Conservation (phyloP, 1,140 invertebrate genomes). For the Saccostrea glomerata region DNA sequence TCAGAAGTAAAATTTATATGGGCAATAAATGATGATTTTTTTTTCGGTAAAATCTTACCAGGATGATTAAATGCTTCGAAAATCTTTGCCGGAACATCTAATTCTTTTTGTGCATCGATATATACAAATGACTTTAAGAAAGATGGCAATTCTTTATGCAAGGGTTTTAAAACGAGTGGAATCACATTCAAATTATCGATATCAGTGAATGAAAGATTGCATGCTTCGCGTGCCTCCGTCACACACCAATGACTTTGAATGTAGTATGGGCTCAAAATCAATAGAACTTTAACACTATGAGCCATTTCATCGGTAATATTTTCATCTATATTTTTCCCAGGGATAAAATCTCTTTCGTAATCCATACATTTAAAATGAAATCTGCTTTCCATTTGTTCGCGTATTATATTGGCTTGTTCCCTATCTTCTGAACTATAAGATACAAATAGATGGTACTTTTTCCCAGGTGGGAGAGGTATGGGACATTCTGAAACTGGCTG, state of each 20-base stretch:
- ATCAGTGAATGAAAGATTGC: neutral
- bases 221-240: slow-evolving; percentile 18
- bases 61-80: neutral
- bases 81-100: neutral
- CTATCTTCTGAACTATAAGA: slow-evolving; percentile 38
- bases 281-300: neutral
- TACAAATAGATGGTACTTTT: slow-evolving; percentile 34
- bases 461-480: slow-evolving; percentile 14
- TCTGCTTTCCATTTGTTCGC: slow-evolving; percentile 7
- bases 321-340: slow-evolving; percentile 19
- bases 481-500: neutral
- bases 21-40: neutral
- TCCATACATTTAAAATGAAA: slow-evolving; percentile 31
- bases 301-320: slow-evolving; percentile 25
- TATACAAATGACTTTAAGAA: slow-evolving; percentile 27
- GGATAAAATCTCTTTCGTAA: slow-evolving; percentile 33
- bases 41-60: neutral
- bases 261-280: slow-evolving; percentile 29
- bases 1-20: neutral
- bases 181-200: neutral
- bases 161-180: neutral
- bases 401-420: neutral
- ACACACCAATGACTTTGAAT: slow-evolving; percentile 38
- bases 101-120: slow-evolving; percentile 31
- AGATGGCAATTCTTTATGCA: slow-evolving; percentile 22